phyloP scores from a whole-genome alignment of 1,140 invertebrate species.

The Brachionus sp. region DNA sequence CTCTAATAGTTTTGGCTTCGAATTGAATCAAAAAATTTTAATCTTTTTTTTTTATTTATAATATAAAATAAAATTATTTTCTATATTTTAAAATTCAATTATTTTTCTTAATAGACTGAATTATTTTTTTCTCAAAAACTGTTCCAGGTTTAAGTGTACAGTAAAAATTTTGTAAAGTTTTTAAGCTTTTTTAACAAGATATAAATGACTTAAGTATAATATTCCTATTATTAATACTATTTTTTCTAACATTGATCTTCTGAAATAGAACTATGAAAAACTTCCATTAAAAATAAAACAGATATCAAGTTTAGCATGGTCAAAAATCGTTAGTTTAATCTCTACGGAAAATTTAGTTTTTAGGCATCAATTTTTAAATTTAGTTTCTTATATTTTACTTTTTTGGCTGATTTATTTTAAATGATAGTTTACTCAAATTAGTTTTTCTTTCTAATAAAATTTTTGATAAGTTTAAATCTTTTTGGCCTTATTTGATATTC shows the following conservation, averaged over 20 bases:
- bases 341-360: not conserved
- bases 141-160: not conserved
- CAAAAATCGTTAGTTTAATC: not conserved
- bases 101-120: not conserved
- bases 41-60: not conserved
- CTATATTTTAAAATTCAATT: not conserved
- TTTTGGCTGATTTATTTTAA: not conserved
- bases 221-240: not conserved
- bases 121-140: not conserved
- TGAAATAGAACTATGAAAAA: not conserved
- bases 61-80: not conserved
- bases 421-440: not conserved
- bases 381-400: not conserved
- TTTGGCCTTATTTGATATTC: not conserved
- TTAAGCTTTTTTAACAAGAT: not conserved
- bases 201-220: not conserved
- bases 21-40: not conserved
- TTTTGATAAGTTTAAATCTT: not conserved
- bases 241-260: not conserved
- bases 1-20: not conserved
- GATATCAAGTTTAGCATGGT: not conserved
- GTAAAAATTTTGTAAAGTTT: not conserved
- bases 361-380: not conserved
- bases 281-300: not conserved
- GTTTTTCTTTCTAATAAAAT: not conserved